A percentile compares a stretch with the other conserved stretches of the same genome.
These are phyloP conservation scores for Malacoraja senta DNA, from an alignment of 2,797 vertebrate species.

Conservation along the genomic window DNA sequence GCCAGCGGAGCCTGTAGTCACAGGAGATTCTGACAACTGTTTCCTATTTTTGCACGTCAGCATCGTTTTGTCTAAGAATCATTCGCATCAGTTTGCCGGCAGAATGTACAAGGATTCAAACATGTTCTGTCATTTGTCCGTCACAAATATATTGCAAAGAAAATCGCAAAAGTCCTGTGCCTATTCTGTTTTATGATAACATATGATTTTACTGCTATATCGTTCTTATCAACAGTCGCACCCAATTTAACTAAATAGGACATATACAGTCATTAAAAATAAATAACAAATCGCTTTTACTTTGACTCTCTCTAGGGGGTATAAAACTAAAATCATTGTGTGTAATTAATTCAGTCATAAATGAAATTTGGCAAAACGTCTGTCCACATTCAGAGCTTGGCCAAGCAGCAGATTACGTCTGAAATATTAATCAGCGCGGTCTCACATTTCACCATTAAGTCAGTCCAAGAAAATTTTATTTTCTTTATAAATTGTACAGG, in stretches of 20 bases:
- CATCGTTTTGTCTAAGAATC: constrained; percentile 32
- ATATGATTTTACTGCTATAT: neutral
- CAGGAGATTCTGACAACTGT: constrained; percentile 36
- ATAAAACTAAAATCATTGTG: neutral
- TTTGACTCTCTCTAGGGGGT: constrained; percentile 26
- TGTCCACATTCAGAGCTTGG: constrained; percentile 33
- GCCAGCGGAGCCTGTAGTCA: constrained; percentile 35
- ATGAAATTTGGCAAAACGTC: neutral
- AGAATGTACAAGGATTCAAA: neutral
- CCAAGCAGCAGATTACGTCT: constrained; percentile 36
- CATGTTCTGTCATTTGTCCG: constrained; percentile 1
- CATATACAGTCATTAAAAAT: constrained; percentile 33
- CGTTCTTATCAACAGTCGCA: neutral
- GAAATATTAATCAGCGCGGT: constrained; percentile 35
- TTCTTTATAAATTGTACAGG: constrained; percentile 27
- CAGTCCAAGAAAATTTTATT: constrained; percentile 5
- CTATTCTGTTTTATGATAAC: neutral
- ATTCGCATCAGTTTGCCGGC: constrained; percentile 18
- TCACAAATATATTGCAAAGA: constrained; percentile 12
- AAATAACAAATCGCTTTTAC: constrained; percentile 32
- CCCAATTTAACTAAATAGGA: constrained; percentile 12
- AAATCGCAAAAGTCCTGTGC: neutral
- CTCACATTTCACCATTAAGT: constrained; percentile 31
- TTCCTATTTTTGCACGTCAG: constrained; percentile 35
- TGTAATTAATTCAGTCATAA: constrained; percentile 41